These are phyloP conservation scores for Halcyon chelicuti DNA, from an alignment of 2,797 vertebrate genomes.

Conservation along the genomic window DNA sequence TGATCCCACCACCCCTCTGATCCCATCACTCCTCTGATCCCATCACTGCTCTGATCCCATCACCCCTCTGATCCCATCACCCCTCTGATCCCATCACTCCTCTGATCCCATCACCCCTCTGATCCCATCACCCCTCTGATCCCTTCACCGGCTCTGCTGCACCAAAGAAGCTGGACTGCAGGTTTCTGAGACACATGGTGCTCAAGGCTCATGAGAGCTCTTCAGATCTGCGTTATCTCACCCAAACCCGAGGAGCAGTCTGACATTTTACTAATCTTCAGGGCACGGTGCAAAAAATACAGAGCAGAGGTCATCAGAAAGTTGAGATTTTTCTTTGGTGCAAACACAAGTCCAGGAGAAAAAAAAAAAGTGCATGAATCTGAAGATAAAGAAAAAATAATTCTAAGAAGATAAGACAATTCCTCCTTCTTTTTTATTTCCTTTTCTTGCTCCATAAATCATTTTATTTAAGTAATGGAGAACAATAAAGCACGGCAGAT, in stretches of 20 bases:
- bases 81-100: not conserved
- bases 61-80: not conserved
- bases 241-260: not conserved
- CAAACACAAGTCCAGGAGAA: not conserved
- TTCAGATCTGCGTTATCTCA: too few relatives aligned
- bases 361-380: accelerated
- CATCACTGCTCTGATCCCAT: not conserved
- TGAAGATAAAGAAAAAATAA: not conserved
- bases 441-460: slow-evolving; percentile 61
- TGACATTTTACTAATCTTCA: not conserved
- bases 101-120: not conserved
- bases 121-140: not conserved
- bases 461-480: slow-evolving; percentile 60
- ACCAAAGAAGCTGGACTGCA: not conserved
- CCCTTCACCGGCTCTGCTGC: not conserved
- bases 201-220: too few relatives aligned
- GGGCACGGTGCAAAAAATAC: not conserved
- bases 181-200: too few relatives aligned
- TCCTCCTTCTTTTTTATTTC: not conserved
- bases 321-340: not conserved
- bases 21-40: not conserved
- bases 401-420: not conserved
- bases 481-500: slow-evolving; percentile 52
- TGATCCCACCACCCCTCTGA: not conserved
- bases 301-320: not conserved